Conservation (phyloP, 2,113 vertebrate species). For the Gallinago undulata region DNA sequence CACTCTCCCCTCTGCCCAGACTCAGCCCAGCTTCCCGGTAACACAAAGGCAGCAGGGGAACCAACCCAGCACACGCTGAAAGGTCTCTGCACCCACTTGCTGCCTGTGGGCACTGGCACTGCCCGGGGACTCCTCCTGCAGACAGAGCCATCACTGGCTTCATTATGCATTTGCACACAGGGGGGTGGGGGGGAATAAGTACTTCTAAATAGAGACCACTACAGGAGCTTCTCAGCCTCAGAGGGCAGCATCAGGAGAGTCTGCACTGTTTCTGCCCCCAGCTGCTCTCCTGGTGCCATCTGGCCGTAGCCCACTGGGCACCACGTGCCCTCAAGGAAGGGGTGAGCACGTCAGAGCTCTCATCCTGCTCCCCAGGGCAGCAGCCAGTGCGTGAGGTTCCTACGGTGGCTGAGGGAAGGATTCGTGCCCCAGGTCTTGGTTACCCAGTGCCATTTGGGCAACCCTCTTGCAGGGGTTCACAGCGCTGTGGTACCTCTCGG, state of each 20-base stretch:
- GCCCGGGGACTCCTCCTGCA: neutral
- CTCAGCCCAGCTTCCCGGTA: neutral
- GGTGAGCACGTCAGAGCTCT: neutral
- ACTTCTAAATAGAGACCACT: neutral
- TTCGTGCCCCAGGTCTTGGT: rapidly evolving
- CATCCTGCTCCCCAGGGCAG: neutral
- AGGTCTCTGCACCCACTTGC: neutral
- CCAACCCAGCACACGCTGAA: neutral
- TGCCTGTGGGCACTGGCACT: neutral
- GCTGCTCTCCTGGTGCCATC: neutral
- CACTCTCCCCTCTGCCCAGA: neutral
- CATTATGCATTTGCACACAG: neutral
- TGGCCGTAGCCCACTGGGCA: neutral
- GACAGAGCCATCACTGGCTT: neutral
- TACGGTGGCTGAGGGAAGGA: neutral
- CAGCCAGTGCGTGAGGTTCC: neutral
- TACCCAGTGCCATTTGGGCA: neutral
- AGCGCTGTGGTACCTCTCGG: rapidly evolving
- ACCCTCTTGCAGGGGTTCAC: rapidly evolving
- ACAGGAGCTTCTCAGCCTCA: neutral
- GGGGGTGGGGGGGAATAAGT: no score
- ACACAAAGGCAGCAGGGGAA: neutral
- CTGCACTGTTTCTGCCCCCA: neutral
- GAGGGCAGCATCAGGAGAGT: neutral
- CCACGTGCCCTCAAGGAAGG: neutral